phyloP scores from a whole-genome alignment of 2,888 invertebrate genomes.

The Andrena hattorfiana region DNA sequence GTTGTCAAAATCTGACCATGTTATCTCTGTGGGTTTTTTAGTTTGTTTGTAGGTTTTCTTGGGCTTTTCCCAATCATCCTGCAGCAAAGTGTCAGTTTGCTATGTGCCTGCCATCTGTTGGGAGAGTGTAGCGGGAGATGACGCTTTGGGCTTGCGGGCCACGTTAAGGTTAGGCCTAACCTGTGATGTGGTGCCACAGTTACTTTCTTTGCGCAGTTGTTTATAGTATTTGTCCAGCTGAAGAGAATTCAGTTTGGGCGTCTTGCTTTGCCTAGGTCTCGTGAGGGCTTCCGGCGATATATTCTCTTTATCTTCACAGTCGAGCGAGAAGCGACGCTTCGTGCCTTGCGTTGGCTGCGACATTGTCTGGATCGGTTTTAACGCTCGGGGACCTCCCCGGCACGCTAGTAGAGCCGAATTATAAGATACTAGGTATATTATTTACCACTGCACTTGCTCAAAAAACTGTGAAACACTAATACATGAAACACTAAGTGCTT shows the following conservation, averaged over 20 bases:
- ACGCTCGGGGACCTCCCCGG: no score
- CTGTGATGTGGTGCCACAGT: background rate
- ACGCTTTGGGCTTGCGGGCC: background rate
- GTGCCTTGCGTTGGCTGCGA: background rate
- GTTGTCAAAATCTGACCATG: background rate
- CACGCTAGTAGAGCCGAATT: no score
- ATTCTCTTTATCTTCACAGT: background rate
- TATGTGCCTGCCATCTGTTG: background rate
- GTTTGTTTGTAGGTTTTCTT: background rate
- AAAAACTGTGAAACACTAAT: no score
- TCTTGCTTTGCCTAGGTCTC: background rate
- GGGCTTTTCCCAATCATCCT: background rate
- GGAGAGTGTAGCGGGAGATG: background rate
- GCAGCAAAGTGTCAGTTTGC: background rate
- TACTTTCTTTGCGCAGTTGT: background rate
- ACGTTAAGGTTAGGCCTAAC: background rate
- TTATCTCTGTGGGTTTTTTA: background rate
- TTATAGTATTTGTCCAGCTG: background rate
- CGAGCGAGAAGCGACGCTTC: background rate
- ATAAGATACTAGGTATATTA: no score
- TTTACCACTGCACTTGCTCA: no score
- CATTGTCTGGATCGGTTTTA: no score
- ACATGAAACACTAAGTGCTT: no score
- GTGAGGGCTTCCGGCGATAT: background rate
- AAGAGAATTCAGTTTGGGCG: background rate